Conservation (phyloP, 1,140 invertebrate genomes). For the Hestina assimilis region DNA sequence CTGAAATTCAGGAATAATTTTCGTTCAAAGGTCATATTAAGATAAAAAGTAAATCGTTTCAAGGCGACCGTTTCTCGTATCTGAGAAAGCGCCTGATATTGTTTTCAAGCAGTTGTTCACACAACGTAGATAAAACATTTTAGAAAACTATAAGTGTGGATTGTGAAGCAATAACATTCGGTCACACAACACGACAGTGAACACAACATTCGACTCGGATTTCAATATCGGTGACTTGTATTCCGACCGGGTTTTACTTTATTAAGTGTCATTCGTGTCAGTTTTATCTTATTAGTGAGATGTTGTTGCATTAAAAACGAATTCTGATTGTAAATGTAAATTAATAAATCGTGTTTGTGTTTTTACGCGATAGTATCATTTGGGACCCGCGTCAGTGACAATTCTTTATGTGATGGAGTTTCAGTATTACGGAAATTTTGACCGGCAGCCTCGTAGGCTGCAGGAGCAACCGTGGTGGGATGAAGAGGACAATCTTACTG, state of each 20-base stretch:
- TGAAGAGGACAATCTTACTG: slow-evolving; percentile 66
- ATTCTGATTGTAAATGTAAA: slow-evolving; percentile 59
- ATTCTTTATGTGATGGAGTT: slow-evolving; percentile 51
- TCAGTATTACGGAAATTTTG: slow-evolving; percentile 65
- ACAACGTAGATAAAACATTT: slow-evolving; percentile 24
- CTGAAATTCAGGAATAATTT: no score
- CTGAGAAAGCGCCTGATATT: slow-evolving; percentile 42
- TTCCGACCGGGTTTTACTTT: slow-evolving; percentile 11
- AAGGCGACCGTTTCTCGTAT: slow-evolving; percentile 20
- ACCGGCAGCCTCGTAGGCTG: slow-evolving; percentile 44
- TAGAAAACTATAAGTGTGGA: slow-evolving; percentile 8
- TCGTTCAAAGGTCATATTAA: no score
- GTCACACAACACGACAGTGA: slow-evolving; percentile 2
- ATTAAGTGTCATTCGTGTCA: slow-evolving; percentile 41
- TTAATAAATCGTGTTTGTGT: slow-evolving; percentile 47
- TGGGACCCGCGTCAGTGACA: background rate
- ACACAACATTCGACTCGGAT: slow-evolving; percentile 2
- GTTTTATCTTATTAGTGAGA: slow-evolving; percentile 61
- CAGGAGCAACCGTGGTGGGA: slow-evolving; percentile 70
- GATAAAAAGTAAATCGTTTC: background rate
- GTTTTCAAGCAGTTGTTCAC: slow-evolving; percentile 43
- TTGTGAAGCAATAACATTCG: slow-evolving; percentile 13
- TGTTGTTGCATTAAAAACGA: slow-evolving; percentile 46
- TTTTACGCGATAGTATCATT: slow-evolving; percentile 11
- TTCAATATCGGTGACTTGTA: slow-evolving; percentile 15